Conservation (phyloP, 2,113 vertebrate genomes). For the Upupa epops region DNA sequence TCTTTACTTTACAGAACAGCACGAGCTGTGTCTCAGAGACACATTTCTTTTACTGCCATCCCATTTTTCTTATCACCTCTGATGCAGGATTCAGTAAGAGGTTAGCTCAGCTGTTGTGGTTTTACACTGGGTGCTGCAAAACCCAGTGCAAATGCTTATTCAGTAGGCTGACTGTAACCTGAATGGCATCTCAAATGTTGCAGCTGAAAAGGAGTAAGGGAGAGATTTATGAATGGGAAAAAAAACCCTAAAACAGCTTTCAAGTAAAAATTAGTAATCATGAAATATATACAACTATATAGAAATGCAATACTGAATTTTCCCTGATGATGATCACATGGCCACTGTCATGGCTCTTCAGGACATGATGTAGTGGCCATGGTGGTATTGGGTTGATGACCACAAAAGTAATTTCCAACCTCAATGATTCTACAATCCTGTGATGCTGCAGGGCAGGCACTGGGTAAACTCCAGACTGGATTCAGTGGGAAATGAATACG, state of each 20-base stretch:
- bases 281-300: too few species aligned
- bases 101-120: background rate
- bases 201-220: background rate
- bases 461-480: background rate
- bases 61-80: background rate
- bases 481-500: background rate
- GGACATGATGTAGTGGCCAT: too few species aligned
- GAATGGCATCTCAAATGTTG: accelerated
- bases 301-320: too few species aligned
- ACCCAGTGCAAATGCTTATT: background rate
- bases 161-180: background rate
- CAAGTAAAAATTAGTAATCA: too few species aligned
- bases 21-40: background rate
- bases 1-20: background rate
- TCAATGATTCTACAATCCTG: too few species aligned
- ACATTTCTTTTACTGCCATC: background rate
- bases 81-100: background rate
- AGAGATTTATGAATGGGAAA: too few species aligned
- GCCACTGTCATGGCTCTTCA: too few species aligned
- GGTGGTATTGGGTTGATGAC: too few species aligned
- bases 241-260: too few species aligned
- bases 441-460: background rate
- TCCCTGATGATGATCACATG: too few species aligned
- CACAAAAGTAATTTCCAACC: too few species aligned
- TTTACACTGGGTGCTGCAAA: background rate